These are phyloP conservation scores for Dione juno DNA, from an alignment of 2,888 invertebrate genomes.

Conservation along the genomic window DNA sequence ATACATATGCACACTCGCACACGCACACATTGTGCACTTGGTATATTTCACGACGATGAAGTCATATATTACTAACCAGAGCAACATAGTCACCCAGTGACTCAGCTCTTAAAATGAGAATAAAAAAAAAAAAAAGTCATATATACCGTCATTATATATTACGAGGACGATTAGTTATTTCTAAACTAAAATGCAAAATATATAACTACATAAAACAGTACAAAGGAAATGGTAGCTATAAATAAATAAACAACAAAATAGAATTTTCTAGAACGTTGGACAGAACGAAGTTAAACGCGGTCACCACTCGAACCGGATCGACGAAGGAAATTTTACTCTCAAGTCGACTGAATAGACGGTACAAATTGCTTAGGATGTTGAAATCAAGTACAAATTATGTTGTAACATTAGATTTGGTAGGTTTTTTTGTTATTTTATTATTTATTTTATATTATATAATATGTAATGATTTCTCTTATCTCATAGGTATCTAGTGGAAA, in stretches of 20 bases:
- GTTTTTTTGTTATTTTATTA: not conserved
- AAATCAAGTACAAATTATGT: constrained; percentile 23
- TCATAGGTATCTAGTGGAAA: too few relatives aligned
- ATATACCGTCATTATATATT: too few relatives aligned
- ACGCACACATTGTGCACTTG: too few relatives aligned
- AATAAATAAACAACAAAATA: constrained; percentile 24
- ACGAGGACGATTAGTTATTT: not conserved
- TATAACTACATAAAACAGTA: constrained; percentile 10
- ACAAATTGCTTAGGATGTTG: constrained; percentile 31
- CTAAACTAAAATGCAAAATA: not conserved
- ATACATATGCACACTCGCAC: too few relatives aligned
- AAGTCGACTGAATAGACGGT: constrained; percentile 29
- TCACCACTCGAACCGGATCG: constrained; percentile 25
- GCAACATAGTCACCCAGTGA: too few relatives aligned
- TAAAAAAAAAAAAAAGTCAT: too few relatives aligned
- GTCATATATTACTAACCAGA: too few relatives aligned
- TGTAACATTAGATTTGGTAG: not conserved
- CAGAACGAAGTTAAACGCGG: constrained; percentile 27
- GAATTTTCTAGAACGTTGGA: constrained; percentile 35
- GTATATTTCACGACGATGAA: too few relatives aligned
- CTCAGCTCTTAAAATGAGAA: too few relatives aligned
- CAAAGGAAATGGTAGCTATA: constrained; percentile 21
- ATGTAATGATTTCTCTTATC: too few relatives aligned
- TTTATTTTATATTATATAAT: too few relatives aligned
- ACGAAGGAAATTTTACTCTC: constrained; percentile 30